These are phyloP conservation scores for Criorhina ranunculi DNA, from an alignment of 2,888 invertebrate genomes.

Conservation along the genomic window DNA sequence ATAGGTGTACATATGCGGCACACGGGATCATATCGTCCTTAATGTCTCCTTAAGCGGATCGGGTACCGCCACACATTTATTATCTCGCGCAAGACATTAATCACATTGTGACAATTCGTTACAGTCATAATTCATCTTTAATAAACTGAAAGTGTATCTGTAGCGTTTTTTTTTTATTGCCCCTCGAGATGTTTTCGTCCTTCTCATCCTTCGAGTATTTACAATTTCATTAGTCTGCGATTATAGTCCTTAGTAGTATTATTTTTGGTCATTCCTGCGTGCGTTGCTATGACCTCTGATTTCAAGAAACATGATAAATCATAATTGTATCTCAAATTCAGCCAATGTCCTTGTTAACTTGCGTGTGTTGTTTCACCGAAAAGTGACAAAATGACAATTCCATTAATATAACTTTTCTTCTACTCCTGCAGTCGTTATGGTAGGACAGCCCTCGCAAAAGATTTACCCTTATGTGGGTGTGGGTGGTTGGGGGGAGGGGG, in stretches of 20 bases:
- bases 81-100: constrained; percentile 51
- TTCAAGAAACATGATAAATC: constrained; percentile 39
- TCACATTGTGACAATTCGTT: constrained; percentile 53
- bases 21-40: constrained; percentile 23
- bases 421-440: background rate
- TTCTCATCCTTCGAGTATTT: constrained; percentile 18
- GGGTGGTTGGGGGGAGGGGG: background rate
- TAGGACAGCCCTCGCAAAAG: background rate
- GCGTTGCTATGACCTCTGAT: constrained; percentile 22
- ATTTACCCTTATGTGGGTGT: background rate
- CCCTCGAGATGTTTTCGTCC: background rate
- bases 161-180: constrained; percentile 33
- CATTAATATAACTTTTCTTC: constrained; percentile 23
- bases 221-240: constrained; percentile 37
- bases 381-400: constrained; percentile 37
- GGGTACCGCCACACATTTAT: constrained; percentile 42
- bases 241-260: background rate
- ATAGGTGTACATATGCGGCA: constrained; percentile 43
- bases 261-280: constrained; percentile 15
- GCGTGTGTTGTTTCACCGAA: background rate
- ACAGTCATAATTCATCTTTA: constrained; percentile 57
- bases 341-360: constrained; percentile 19
- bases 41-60: constrained; percentile 35
- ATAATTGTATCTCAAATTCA: constrained; percentile 26
- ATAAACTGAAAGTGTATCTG: constrained; percentile 35